Percentiles rank a stretch among this genome's conserved stretches.
These are phyloP conservation scores for Otolemur crassicaudatus DNA, from an alignment of 2,797 vertebrate genomes.

Conservation along the genomic window DNA sequence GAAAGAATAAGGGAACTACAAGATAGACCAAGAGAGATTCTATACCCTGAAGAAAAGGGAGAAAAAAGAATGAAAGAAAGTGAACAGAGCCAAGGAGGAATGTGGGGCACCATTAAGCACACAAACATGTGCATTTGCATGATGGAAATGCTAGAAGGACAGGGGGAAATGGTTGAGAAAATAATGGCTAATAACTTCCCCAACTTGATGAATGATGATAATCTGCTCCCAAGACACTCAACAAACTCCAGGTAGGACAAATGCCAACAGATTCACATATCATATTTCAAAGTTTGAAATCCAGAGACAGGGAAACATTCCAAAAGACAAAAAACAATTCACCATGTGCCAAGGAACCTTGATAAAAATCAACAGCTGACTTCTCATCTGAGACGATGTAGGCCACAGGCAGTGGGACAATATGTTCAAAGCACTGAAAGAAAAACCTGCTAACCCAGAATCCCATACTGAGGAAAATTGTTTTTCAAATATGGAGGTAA, in stretches of 20 bases:
- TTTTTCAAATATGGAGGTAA: not conserved
- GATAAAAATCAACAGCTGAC: not conserved
- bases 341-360: not conserved
- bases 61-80: not conserved
- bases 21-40: not conserved
- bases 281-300: not conserved
- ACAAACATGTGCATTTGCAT: fast-evolving
- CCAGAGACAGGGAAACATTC: not conserved
- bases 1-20: not conserved
- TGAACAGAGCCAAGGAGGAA: too few relatives aligned
- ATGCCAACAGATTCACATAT: not conserved
- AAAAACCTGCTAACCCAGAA: not conserved
- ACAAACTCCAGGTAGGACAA: not conserved
- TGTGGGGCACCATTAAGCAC: fast-evolving
- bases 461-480: not conserved
- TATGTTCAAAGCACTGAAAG: not conserved
- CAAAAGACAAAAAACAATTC: not conserved
- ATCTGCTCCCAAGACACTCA: not conserved
- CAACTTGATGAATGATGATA: too few relatives aligned
- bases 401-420: not conserved
- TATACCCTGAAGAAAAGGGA: not conserved
- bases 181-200: not conserved
- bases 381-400: not conserved
- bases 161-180: not conserved
- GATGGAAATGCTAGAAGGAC: not conserved